Base-by-base conservation (phyloP, 2,797 vertebrate species). In the Notolabrus celidotus region DNA sequence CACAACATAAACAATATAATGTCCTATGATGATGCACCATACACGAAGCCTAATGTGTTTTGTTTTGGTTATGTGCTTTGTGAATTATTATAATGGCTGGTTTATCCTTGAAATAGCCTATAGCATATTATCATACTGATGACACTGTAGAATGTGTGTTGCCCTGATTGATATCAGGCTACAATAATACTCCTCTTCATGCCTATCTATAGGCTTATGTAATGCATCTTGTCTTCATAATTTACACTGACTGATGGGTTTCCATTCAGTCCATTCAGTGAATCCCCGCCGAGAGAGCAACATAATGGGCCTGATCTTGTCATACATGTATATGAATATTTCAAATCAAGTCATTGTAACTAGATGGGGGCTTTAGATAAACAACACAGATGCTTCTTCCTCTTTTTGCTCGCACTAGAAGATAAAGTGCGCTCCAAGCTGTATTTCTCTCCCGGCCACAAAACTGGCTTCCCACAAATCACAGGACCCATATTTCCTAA, bases 271-370 rank as follows among this genome's bases (percentile, higher is more conserved):
- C 71, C 71, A 71, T 90, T 90, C 87, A 84, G 66, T 67, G 86
- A 73, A 83, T 74, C 87, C 89, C 83, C 51, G 56, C 73, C 58
- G 84, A 86, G 85, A 88, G 84, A 75, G 81, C 80, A 69, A 63
- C 82, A 86, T 92, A 92, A 92, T 92, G 87, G 89, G 71, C 70
- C 78, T 86, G 87, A 91, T 91, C 88, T 89, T 91, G 91, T 92
- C 88, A 89, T 89, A 92, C 88, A 88, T 90, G 84, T 89, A 85
- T 91, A 90, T 92, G 90, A 90, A 93, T 92, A 92, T 90, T 92
- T 92, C 86, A 91, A 83, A 87, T 88, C 84, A 85, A 84, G 86
- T 75, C 84, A 88, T 86, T 89, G 87, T 86, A 82, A 82, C 86
- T 87, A 70, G 84, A 90, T 69, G 82, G 87, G 71, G 56, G 79